Evolutionary conservation across 2,888 invertebrate genomes (phyloP).

Genomic region (Asteroscopus sphinx): DNA sequence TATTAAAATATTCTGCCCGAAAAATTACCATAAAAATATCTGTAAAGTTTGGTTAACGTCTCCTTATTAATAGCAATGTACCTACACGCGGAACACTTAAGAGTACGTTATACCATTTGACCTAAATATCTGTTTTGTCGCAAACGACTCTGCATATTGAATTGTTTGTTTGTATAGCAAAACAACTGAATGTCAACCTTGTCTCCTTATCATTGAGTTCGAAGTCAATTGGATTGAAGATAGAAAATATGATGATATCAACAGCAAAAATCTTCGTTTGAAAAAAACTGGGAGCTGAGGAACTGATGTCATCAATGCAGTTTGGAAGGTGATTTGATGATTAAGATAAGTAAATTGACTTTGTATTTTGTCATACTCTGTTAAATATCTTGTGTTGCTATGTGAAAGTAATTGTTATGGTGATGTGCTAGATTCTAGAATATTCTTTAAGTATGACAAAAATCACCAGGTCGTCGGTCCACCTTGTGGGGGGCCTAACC

Average conservation of each 20-base stretch:
- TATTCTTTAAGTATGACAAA: too few relatives aligned
- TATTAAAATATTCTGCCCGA: too few relatives aligned
- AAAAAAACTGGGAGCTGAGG: conserved; percentile 34
- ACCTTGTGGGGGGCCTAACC: too few relatives aligned
- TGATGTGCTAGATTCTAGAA: too few relatives aligned
- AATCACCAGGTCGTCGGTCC: too few relatives aligned
- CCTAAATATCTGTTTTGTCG: conserved; percentile 63
- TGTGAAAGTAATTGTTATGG: too few relatives aligned
- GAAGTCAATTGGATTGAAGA: not conserved
- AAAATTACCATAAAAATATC: too few relatives aligned
- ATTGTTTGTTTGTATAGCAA: conserved; percentile 38
- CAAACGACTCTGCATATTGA: conserved; percentile 43
- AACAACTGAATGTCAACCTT: conserved; percentile 24
- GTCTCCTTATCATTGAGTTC: not conserved
- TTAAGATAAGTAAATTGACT: not conserved
- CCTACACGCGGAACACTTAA: conserved; percentile 61
- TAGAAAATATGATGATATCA: conserved; percentile 10
- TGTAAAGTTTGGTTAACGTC: conserved; percentile 31
- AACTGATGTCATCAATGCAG: conserved; percentile 48
- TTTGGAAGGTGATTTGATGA: conserved; percentile 5
- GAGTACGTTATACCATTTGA: conserved; percentile 64
- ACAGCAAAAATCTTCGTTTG: conserved; percentile 17
- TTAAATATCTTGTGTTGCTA: too few relatives aligned
- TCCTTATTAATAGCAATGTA: conserved; percentile 61
- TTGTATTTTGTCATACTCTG: too few relatives aligned